Conservation (phyloP, 2,888 invertebrate species). For the Chirona hameri region DNA sequence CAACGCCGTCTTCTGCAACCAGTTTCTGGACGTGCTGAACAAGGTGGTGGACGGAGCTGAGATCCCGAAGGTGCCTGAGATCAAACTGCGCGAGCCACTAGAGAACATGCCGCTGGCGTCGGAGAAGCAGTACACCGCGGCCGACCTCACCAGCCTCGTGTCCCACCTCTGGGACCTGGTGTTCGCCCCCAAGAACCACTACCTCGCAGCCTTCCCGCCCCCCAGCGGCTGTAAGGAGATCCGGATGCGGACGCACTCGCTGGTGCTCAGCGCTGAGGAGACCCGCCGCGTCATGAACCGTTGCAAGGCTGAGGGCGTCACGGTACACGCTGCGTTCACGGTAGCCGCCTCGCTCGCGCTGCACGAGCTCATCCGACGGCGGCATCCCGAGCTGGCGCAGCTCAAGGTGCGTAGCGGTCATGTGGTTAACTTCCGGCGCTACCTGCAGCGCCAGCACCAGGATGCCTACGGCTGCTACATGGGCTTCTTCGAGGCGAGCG, state of each 20-base stretch:
- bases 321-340: conserved; percentile 39
- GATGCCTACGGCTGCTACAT: conserved; percentile 39
- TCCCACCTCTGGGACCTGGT: not conserved
- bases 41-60: conserved; percentile 35
- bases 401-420: conserved; percentile 37
- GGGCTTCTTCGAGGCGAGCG: conserved; percentile 34
- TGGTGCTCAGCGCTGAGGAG: conserved; percentile 35
- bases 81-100: conserved; percentile 30
- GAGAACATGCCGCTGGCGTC: not conserved
- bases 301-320: conserved; percentile 39
- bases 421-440: conserved; percentile 40
- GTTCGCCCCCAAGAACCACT: conserved; percentile 34
- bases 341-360: conserved; percentile 39
- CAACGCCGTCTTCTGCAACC: conserved; percentile 39
- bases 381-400: conserved; percentile 1
- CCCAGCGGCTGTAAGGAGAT: conserved; percentile 33
- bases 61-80: conserved; percentile 36
- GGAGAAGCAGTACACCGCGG: not conserved
- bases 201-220: conserved; percentile 34
- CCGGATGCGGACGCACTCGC: conserved; percentile 35
- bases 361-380: conserved; percentile 36
- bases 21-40: conserved; percentile 38
- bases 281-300: conserved; percentile 35
- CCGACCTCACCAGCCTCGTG: not conserved
- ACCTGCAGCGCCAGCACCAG: conserved; percentile 34